Conservation (phyloP, 2,888 invertebrate species). For the Drosophila tripunctata region DNA sequence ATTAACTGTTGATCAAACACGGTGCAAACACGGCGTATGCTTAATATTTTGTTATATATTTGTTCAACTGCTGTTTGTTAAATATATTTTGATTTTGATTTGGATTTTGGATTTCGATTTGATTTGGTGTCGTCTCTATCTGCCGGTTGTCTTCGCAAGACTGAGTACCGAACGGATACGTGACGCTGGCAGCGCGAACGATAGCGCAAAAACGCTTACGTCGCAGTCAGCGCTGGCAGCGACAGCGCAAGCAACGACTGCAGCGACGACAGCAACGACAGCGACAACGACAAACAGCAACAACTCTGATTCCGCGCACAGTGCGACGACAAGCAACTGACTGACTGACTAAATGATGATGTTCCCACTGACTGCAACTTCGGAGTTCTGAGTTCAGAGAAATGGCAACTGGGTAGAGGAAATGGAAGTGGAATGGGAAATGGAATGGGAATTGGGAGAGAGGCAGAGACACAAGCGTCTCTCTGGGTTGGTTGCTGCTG, state of each 20-base stretch:
- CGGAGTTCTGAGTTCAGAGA: slow-evolving; percentile 14
- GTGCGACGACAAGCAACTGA: slow-evolving; percentile 68
- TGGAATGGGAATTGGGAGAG: slow-evolving; percentile 4
- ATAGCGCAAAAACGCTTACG: slow-evolving; percentile 53
- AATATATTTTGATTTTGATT: neutral
- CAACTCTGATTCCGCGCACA: slow-evolving; percentile 58
- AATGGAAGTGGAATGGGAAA: slow-evolving; percentile 12
- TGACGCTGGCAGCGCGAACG: slow-evolving; percentile 61
- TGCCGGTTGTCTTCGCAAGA: slow-evolving; percentile 83
- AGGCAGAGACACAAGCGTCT: slow-evolving; percentile 32
- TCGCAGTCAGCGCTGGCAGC: slow-evolving; percentile 11
- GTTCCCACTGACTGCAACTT: slow-evolving; percentile 32
- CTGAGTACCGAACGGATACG: slow-evolving; percentile 78
- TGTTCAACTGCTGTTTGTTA: slow-evolving; percentile 1
- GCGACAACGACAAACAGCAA: slow-evolving; percentile 12
- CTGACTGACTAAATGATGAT: slow-evolving; percentile 69
- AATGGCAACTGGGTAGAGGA: slow-evolving; percentile 8
- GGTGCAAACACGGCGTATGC: slow-evolving; percentile 69
- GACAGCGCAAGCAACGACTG: slow-evolving; percentile 5
- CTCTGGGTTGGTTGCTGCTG: slow-evolving; percentile 53
- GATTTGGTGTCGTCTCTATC: slow-evolving; percentile 82
- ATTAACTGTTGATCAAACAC: slow-evolving; percentile 8
- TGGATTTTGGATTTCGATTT: slow-evolving; percentile 15
- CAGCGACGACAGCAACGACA: slow-evolving; percentile 15
- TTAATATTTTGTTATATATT: slow-evolving; percentile 29